Evolutionary conservation across 2,888 invertebrate genomes (phyloP).

Genomic region (Meganola albula): DNA sequence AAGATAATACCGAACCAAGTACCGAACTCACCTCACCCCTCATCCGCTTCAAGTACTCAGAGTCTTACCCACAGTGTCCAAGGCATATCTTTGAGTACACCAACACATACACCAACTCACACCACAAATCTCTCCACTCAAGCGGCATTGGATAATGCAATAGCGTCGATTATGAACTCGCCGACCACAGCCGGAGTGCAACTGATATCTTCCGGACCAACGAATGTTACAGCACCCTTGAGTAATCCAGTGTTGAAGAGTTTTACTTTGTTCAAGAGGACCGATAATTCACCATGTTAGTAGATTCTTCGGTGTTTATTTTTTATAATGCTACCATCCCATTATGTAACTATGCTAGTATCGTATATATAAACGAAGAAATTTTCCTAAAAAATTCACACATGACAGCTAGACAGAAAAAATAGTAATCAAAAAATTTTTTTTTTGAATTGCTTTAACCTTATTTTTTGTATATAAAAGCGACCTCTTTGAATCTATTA

Average conservation of each 20-base stretch:
- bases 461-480: too few species aligned
- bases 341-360: too few species aligned
- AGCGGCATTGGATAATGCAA: slow-evolving; percentile 60
- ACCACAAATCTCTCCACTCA: slow-evolving; percentile 50
- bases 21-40: slow-evolving; percentile 44
- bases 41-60: slow-evolving; percentile 44
- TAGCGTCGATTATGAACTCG: slow-evolving; percentile 66
- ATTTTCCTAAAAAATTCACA: too few species aligned
- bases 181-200: slow-evolving; percentile 51
- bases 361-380: too few species aligned
- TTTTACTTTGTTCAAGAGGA: slow-evolving; percentile 65
- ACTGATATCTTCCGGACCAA: slow-evolving; percentile 58
- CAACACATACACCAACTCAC: slow-evolving; percentile 42
- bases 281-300: slow-evolving; percentile 57
- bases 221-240: slow-evolving; percentile 38
- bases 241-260: slow-evolving; percentile 57
- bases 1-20: slow-evolving; percentile 44
- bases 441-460: too few species aligned
- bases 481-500: too few species aligned
- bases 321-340: too few species aligned
- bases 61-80: slow-evolving; percentile 64
- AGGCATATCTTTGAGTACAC: slow-evolving; percentile 57
- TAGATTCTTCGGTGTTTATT: slow-evolving; percentile 8
- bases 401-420: too few species aligned
- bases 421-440: too few species aligned